Percentiles rank a stretch among this genome's conserved stretches.
Evolutionary conservation across 2,888 invertebrate genomes (phyloP).

Genomic region (Apocheima hispidaria): DNA sequence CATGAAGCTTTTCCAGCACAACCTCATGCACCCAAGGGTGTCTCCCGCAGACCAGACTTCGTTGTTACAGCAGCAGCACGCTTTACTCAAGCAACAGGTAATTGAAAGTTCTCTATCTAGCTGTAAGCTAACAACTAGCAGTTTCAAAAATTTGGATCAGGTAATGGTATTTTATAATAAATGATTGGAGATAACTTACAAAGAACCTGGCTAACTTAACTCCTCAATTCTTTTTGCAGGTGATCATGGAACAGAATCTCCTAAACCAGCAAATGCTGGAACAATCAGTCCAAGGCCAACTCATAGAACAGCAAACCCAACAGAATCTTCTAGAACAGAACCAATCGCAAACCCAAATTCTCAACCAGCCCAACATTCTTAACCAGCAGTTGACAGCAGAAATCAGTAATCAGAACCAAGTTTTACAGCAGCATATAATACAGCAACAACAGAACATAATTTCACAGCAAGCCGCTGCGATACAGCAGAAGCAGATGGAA

Average conservation of each 20-base stretch:
- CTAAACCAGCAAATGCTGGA: conserved; percentile 79
- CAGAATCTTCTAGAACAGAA: conserved; percentile 65
- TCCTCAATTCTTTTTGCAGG: conserved; percentile 50
- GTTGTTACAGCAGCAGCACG: conserved; percentile 65
- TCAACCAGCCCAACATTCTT: conserved; percentile 60
- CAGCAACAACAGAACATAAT: conserved; percentile 80
- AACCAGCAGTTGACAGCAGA: conserved; percentile 75
- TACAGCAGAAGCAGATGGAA: conserved; percentile 80
- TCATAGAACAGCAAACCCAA: conserved; percentile 72
- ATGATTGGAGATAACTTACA: too few species aligned
- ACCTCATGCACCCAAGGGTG: conserved; percentile 82
- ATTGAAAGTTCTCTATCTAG: background rate
- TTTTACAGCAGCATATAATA: conserved; percentile 84
- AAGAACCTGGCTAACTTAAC: background rate
- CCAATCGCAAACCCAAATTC: conserved; percentile 62
- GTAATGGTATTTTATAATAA: too few species aligned
- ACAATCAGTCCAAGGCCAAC: conserved; percentile 70
- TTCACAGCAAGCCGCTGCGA: conserved; percentile 79
- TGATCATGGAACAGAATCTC: conserved; percentile 80
- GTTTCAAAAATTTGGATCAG: too few species aligned
- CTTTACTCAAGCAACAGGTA: conserved; percentile 57
- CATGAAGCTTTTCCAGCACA: conserved; percentile 87
- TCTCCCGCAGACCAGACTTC: conserved; percentile 73
- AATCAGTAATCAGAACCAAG: conserved; percentile 79
- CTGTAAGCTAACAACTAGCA: too few species aligned